Percentiles rank a stretch among this genome's conserved stretches.
Evolutionary conservation across 2,113 vertebrate genomes (phyloP).

Genomic region (Syngnathoides biaculeatus): DNA sequence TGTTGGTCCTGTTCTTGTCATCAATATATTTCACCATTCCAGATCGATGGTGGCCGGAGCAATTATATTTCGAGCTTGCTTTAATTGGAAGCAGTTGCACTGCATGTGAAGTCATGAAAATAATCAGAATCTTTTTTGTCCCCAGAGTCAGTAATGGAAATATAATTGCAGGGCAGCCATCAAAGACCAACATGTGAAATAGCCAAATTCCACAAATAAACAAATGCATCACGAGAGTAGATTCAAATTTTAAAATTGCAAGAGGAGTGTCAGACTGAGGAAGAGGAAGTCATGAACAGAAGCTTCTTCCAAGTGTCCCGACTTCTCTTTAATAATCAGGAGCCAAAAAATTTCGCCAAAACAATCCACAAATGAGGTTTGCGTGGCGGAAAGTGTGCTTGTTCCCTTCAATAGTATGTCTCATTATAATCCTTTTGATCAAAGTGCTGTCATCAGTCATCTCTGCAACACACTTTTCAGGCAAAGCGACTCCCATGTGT

Average conservation of each 20-base stretch:
- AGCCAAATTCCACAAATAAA: background rate
- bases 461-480: slow-evolving; percentile 41
- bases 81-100: background rate
- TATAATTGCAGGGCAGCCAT: background rate
- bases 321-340: slow-evolving; percentile 26
- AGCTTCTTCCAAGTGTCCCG: slow-evolving; percentile 9
- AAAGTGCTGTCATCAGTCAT: slow-evolving; percentile 54
- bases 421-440: slow-evolving; percentile 58
- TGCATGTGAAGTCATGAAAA: background rate
- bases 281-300: slow-evolving; percentile 12
- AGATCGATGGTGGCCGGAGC: background rate
- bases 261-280: background rate
- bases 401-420: slow-evolving; percentile 45
- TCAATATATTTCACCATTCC: background rate
- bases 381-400: slow-evolving; percentile 16
- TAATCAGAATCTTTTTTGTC: background rate
- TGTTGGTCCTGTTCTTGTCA: background rate
- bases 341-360: slow-evolving; percentile 34
- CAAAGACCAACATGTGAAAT: background rate
- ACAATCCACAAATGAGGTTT: slow-evolving; percentile 47
- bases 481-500: slow-evolving; percentile 48
- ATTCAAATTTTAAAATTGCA: background rate
- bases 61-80: background rate
- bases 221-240: background rate
- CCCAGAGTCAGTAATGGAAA: background rate